Evolutionary conservation across 2,797 vertebrate genomes (phyloP).

Genomic region (Amphiprion clarkii): DNA sequence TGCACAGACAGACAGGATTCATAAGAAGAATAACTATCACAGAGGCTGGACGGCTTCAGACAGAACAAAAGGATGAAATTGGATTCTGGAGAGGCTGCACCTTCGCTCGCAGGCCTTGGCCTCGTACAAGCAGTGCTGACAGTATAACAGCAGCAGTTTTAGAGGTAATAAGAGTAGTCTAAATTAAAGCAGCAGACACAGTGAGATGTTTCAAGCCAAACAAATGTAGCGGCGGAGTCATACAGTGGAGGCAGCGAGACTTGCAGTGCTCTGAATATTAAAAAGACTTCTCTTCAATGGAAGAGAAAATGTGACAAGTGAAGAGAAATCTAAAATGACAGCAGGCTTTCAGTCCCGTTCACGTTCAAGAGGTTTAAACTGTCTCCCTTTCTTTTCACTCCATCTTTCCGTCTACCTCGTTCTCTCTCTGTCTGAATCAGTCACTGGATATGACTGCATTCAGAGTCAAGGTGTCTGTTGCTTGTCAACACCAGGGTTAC

Average conservation of each 20-base stretch:
- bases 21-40: slow-evolving; percentile 74
- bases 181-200: slow-evolving; percentile 70
- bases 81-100: slow-evolving; percentile 67
- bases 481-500: slow-evolving; percentile 85
- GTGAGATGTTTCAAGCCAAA: slow-evolving; percentile 62
- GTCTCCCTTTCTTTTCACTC: slow-evolving; percentile 77
- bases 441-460: slow-evolving; percentile 83
- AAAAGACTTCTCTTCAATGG: slow-evolving; percentile 80
- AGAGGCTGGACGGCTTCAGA: slow-evolving; percentile 59
- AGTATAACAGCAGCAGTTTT: slow-evolving; percentile 58
- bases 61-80: slow-evolving; percentile 74
- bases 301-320: slow-evolving; percentile 82
- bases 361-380: slow-evolving; percentile 84
- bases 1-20: slow-evolving; percentile 77
- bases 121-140: slow-evolving; percentile 47
- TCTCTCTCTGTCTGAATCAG: slow-evolving; percentile 81
- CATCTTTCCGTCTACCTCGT: slow-evolving; percentile 77
- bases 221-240: slow-evolving; percentile 66
- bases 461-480: slow-evolving; percentile 85
- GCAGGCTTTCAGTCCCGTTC: slow-evolving; percentile 82
- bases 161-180: slow-evolving; percentile 66
- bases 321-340: slow-evolving; percentile 82
- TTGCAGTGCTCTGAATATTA: slow-evolving; percentile 75
- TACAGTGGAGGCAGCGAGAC: slow-evolving; percentile 64
- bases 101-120: slow-evolving; percentile 48